A percentile compares a stretch with the other conserved stretches of the same genome.
Conservation (phyloP, 2,888 invertebrate species). For the Drosophila anceps region DNA sequence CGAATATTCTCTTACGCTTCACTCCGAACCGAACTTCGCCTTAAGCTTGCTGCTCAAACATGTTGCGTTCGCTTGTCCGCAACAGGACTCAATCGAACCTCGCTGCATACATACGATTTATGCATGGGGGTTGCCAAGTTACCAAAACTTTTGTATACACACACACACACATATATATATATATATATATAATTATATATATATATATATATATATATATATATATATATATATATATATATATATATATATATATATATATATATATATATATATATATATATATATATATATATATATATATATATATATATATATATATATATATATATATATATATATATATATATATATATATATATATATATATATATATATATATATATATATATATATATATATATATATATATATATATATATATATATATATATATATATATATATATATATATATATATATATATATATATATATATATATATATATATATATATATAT, state of each 20-base stretch:
- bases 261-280: not conserved
- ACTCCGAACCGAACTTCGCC: not conserved
- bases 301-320: not conserved
- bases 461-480: not conserved
- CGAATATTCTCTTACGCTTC: too few relatives aligned
- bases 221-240: not conserved
- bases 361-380: not conserved
- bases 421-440: not conserved
- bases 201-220: not conserved
- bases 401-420: not conserved
- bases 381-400: not conserved
- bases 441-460: not conserved
- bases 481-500: not conserved
- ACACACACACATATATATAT: not conserved
- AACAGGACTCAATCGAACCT: not conserved
- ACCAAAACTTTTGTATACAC: not conserved
- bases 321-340: not conserved
- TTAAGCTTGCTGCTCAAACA: not conserved
- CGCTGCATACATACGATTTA: not conserved
- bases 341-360: not conserved
- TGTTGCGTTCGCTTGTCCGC: not conserved
- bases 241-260: not conserved
- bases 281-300: not conserved
- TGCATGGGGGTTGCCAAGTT: not conserved
- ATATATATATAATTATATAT: not conserved